Conservation (phyloP, 2,113 vertebrate genomes). For the Xenus cinereus region DNA sequence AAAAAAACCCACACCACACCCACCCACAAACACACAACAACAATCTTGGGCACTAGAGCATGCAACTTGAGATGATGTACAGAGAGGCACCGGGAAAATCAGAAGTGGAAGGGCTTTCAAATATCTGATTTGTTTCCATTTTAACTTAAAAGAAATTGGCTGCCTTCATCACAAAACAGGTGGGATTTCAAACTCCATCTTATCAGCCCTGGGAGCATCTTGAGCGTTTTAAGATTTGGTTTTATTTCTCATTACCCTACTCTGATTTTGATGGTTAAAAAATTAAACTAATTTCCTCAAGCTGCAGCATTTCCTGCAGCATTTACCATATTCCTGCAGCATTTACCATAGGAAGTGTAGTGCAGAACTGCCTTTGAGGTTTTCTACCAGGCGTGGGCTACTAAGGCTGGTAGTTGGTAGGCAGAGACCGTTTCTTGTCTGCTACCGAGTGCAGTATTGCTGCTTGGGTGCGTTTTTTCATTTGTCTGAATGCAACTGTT, state of each 20-base stretch:
- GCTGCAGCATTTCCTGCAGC: no score
- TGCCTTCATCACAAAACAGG: background rate
- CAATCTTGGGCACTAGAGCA: no score
- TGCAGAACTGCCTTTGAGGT: background rate
- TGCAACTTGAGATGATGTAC: fast-evolving
- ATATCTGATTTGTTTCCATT: background rate
- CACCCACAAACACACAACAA: no score
- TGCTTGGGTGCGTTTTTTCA: background rate
- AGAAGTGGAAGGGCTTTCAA: background rate
- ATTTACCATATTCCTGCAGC: background rate
- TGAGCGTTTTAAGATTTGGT: background rate
- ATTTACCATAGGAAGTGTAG: fast-evolving
- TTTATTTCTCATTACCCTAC: background rate
- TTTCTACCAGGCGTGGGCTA: fast-evolving
- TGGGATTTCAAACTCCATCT: background rate
- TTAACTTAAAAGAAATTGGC: background rate
- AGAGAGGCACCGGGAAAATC: background rate
- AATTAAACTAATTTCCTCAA: background rate
- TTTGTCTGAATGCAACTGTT: background rate
- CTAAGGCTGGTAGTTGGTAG: background rate
- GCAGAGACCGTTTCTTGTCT: background rate
- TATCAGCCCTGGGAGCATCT: background rate
- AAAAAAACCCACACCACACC: no score
- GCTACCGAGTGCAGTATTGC: background rate
- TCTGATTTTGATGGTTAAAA: background rate